Evolutionary conservation across 2,113 vertebrate genomes (phyloP).

Genomic region (Mastomys coucha): DNA sequence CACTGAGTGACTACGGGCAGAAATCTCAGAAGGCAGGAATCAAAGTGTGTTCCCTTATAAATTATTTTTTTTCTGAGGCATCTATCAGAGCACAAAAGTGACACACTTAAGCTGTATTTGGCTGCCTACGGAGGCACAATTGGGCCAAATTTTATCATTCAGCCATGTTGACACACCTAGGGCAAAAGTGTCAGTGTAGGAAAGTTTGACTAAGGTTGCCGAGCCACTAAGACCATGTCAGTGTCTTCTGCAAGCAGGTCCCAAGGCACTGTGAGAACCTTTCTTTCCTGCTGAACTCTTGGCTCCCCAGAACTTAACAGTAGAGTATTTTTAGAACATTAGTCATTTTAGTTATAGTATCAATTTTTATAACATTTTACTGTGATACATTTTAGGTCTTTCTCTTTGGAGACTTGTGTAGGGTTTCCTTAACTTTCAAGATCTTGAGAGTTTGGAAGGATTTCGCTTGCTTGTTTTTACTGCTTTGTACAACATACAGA

Average conservation of each 20-base stretch:
- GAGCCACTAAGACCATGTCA: neutral
- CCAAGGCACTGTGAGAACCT: neutral
- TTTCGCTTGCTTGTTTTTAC: neutral
- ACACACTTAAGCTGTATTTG: neutral
- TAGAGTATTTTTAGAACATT: neutral
- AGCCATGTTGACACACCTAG: neutral
- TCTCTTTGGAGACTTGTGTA: neutral
- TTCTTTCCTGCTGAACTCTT: neutral
- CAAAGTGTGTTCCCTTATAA: neutral
- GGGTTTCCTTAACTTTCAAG: neutral
- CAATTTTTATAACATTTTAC: neutral
- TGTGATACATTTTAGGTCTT: neutral
- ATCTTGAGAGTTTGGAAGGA: neutral
- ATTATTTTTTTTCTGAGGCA: neutral
- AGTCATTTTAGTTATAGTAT: neutral
- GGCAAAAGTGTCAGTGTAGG: neutral
- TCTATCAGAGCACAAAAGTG: neutral
- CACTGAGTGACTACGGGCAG: too few species aligned
- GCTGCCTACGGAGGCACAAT: neutral
- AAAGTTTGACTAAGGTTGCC: neutral
- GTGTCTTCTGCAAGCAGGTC: neutral
- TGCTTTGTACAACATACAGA: neutral
- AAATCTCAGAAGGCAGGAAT: neutral
- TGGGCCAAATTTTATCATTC: neutral
- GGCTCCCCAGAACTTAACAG: neutral